Conservation (phyloP, 1,140 invertebrate genomes). For the Drosophila setifemur region DNA sequence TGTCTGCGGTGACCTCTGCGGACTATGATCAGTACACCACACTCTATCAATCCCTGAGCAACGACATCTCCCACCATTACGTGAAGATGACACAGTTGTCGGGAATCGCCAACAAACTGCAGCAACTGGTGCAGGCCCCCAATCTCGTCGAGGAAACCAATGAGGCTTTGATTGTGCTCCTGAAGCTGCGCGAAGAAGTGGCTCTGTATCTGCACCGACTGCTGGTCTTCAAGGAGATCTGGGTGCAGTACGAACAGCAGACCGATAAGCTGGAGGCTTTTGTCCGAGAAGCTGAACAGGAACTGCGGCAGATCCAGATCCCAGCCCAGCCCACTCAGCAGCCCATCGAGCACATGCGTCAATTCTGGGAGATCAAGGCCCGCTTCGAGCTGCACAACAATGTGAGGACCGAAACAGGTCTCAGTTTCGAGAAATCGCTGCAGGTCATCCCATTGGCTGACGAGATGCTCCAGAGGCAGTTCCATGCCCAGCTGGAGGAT, state of each 20-base stretch:
- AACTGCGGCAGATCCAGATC: slow-evolving; percentile 84
- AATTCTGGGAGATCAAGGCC: slow-evolving; percentile 94
- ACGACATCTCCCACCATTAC: slow-evolving; percentile 90
- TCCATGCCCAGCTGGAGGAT: slow-evolving; percentile 88
- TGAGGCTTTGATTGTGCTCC: slow-evolving; percentile 87
- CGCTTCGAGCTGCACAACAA: slow-evolving; percentile 93
- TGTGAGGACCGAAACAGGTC: slow-evolving; percentile 87
- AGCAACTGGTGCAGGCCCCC: slow-evolving; percentile 88
- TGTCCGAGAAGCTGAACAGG: slow-evolving; percentile 88
- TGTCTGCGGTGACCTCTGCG: slow-evolving; percentile 89
- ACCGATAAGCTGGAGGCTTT: slow-evolving; percentile 89
- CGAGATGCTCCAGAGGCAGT: slow-evolving; percentile 90
- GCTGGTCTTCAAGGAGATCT: slow-evolving; percentile 89
- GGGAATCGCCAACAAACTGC: slow-evolving; percentile 88
- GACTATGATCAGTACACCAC: slow-evolving; percentile 93
- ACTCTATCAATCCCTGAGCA: slow-evolving; percentile 89
- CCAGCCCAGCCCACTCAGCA: slow-evolving; percentile 83
- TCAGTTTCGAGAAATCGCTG: slow-evolving; percentile 89
- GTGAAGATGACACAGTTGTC: slow-evolving; percentile 88
- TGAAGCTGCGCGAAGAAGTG: slow-evolving; percentile 88
- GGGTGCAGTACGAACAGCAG: slow-evolving; percentile 88
- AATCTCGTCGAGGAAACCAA: slow-evolving; percentile 88
- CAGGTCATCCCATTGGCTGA: slow-evolving; percentile 90
- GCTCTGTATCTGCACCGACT: slow-evolving; percentile 87
- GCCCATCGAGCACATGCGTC: slow-evolving; percentile 87